A percentile compares a stretch with the other conserved stretches of the same genome.
phyloP scores from a whole-genome alignment of 2,797 vertebrate species.

The Microctenopoma stevenorrisi region DNA sequence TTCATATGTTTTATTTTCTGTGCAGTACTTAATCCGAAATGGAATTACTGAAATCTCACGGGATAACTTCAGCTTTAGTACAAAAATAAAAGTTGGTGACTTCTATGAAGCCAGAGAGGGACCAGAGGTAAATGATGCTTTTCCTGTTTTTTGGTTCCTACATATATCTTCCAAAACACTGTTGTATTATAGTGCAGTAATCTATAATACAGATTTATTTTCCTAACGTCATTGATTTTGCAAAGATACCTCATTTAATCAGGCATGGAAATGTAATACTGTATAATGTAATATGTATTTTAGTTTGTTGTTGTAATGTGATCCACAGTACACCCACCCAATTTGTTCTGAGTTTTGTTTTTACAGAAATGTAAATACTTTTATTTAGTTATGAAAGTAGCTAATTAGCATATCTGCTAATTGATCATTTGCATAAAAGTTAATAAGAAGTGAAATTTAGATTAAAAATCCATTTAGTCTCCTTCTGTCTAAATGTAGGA shows the following conservation, averaged over 20 bases:
- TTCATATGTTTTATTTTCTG: constrained; percentile 51
- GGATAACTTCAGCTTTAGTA: constrained; percentile 98
- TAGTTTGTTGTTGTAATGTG: neutral
- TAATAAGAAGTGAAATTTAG: neutral
- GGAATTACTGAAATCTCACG: constrained; percentile 95
- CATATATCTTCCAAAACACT: neutral
- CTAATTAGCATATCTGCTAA: too few species aligned
- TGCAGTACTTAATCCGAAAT: constrained; percentile 95
- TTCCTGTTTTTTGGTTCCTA: neutral
- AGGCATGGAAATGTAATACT: neutral
- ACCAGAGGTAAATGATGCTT: constrained; percentile 87
- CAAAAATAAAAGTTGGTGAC: constrained; percentile 97
- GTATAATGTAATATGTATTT: neutral
- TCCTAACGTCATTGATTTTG: neutral
- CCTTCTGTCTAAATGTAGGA: neutral
- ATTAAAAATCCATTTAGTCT: neutral
- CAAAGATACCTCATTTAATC: neutral
- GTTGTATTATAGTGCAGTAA: neutral
- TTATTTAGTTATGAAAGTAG: neutral
- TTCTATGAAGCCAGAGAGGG: constrained; percentile 98
- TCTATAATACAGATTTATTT: neutral
- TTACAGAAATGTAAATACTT: neutral
- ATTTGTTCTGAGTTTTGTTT: too few species aligned
- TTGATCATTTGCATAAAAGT: neutral
- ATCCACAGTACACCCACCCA: neutral